phyloP scores from a whole-genome alignment of 2,888 invertebrate genomes.

The Sabellastarte sp. region DNA sequence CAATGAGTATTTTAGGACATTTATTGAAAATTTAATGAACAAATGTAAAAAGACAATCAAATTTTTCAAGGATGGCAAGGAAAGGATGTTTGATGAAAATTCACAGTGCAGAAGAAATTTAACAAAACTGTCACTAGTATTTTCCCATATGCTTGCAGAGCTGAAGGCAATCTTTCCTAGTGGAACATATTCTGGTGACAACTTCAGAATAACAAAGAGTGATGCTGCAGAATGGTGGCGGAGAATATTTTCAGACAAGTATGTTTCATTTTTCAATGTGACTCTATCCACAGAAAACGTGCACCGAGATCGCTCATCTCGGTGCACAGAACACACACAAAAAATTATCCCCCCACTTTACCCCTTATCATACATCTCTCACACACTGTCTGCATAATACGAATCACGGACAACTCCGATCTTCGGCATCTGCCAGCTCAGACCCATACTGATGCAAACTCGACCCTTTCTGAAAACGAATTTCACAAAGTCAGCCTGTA shows the following conservation, averaged over 20 bases:
- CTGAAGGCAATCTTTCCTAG: slow-evolving; percentile 97
- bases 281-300: no score
- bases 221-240: slow-evolving; percentile 99
- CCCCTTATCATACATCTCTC: no score
- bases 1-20: slow-evolving; percentile 96
- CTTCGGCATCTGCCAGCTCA: no score
- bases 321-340: no score
- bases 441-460: no score
- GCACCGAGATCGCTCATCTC: no score
- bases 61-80: slow-evolving; percentile 96
- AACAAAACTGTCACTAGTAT: slow-evolving; percentile 96
- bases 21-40: slow-evolving; percentile 94
- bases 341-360: no score
- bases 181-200: slow-evolving; percentile 93
- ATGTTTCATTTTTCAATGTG: no score
- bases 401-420: no score
- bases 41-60: slow-evolving; percentile 99
- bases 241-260: slow-evolving; percentile 94
- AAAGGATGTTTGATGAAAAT: slow-evolving; percentile 97
- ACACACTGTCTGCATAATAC: no score
- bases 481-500: no score
- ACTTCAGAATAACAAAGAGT: slow-evolving; percentile 97
- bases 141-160: slow-evolving; percentile 99
- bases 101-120: slow-evolving; percentile 91
- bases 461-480: no score